Conservation (phyloP, 2,113 vertebrate species). For the Colius striatus region DNA sequence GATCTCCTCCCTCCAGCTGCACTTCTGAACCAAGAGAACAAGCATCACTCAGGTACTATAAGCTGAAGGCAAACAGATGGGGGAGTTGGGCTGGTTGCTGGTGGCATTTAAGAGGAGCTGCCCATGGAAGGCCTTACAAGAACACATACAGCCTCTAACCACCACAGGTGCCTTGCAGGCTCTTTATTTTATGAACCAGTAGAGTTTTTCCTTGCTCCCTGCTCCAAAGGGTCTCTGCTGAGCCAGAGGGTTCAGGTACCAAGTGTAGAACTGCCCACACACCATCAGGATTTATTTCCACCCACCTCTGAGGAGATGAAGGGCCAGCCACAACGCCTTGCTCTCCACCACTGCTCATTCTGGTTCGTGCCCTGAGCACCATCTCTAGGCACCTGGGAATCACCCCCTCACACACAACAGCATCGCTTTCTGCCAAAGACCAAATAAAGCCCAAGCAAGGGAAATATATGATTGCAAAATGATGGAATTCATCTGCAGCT, state of each 20-base stretch:
- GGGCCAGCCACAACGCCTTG: accelerated
- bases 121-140: neutral
- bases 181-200: neutral
- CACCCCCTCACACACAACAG: neutral
- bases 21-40: neutral
- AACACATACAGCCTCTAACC: neutral
- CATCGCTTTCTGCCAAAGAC: neutral
- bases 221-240: neutral
- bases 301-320: neutral
- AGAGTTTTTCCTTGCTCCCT: neutral
- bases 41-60: accelerated
- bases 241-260: neutral
- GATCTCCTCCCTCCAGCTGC: neutral
- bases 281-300: neutral
- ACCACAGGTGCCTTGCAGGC: neutral
- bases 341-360: accelerated
- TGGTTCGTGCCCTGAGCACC: neutral
- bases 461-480: constrained; percentile 28
- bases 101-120: neutral
- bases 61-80: neutral
- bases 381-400: neutral
- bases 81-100: neutral
- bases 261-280: neutral
- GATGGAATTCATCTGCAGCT: constrained; percentile 48
- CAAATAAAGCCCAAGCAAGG: neutral